A percentile compares a stretch with the other conserved stretches of the same genome.
phyloP scores from a whole-genome alignment of 2,797 vertebrate species.

The Austrolebias charrua region DNA sequence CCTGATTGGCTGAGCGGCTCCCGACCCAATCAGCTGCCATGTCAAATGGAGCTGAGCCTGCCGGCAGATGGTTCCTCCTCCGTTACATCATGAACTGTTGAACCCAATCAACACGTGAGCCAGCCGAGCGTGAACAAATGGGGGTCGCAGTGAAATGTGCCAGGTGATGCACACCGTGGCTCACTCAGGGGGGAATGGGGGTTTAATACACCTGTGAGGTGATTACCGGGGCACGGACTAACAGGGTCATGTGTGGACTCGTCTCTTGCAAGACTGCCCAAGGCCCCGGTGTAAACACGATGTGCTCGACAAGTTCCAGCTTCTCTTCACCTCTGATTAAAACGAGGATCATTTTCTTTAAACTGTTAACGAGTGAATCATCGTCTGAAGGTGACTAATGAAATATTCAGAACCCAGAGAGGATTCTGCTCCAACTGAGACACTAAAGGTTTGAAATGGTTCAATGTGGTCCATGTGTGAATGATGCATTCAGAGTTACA shows the following conservation, averaged over 20 bases:
- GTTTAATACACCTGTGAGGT: slow-evolving; percentile 64
- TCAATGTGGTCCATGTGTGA: too few relatives aligned
- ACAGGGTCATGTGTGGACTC: slow-evolving; percentile 28
- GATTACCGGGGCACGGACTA: slow-evolving; percentile 40
- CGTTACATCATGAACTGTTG: slow-evolving; percentile 71
- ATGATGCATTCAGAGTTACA: too few relatives aligned
- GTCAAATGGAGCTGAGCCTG: slow-evolving; percentile 67
- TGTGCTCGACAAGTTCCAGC: slow-evolving; percentile 12
- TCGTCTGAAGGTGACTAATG: not conserved
- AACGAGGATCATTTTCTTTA: slow-evolving; percentile 7
- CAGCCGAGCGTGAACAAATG: slow-evolving; percentile 54
- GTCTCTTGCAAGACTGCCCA: slow-evolving; percentile 17
- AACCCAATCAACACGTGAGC: slow-evolving; percentile 70
- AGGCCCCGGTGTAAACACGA: slow-evolving; percentile 24
- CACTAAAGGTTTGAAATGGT: too few relatives aligned
- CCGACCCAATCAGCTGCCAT: slow-evolving; percentile 45
- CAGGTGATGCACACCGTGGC: slow-evolving; percentile 49
- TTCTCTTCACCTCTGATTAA: slow-evolving; percentile 24
- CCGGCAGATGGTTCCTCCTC: slow-evolving; percentile 58
- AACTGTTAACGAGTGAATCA: not conserved
- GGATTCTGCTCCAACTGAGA: too few relatives aligned
- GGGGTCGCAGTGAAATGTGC: slow-evolving; percentile 57
- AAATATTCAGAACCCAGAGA: not conserved
- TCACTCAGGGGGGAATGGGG: slow-evolving; percentile 47
- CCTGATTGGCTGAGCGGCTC: slow-evolving; percentile 50